Percentiles rank a stretch among this genome's conserved stretches.
Conservation (phyloP, 2,888 invertebrate species). For the Erpobdella octoculata region DNA sequence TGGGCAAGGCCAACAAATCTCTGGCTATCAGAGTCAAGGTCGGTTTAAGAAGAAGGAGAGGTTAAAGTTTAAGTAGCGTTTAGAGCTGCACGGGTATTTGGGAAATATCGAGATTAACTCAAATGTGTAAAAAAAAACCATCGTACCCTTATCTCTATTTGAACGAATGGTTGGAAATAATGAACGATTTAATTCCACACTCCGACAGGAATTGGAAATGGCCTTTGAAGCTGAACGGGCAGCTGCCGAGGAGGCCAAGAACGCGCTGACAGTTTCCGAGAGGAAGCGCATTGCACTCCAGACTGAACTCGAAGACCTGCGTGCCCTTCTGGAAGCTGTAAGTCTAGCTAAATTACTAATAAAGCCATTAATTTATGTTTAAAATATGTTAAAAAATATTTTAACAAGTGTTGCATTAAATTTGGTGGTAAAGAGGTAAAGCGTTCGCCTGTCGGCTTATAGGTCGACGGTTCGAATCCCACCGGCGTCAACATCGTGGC, state of each 20-base stretch:
- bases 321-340: slow-evolving; percentile 54
- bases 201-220: slow-evolving; percentile 48
- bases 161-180: not conserved
- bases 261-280: slow-evolving; percentile 47
- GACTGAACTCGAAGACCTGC: slow-evolving; percentile 84
- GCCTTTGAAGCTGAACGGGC: slow-evolving; percentile 49
- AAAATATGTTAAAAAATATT: not conserved
- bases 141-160: not conserved
- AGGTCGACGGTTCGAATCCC: too few relatives aligned
- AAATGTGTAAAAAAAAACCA: not conserved
- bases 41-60: slow-evolving; percentile 39
- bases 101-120: not conserved
- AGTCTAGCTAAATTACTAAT: slow-evolving; percentile 36
- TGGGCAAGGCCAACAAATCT: slow-evolving; percentile 95
- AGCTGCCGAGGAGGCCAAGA: slow-evolving; percentile 46
- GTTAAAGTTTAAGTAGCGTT: not conserved
- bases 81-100: too few relatives aligned
- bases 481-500: too few relatives aligned
- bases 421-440: too few relatives aligned
- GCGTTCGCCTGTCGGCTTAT: too few relatives aligned
- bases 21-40: slow-evolving; percentile 81
- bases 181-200: not conserved
- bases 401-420: too few relatives aligned
- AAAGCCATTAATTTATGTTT: not conserved
- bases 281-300: slow-evolving; percentile 61